Conservation (phyloP, 2,797 vertebrate species). For the Vireo griseus region DNA sequence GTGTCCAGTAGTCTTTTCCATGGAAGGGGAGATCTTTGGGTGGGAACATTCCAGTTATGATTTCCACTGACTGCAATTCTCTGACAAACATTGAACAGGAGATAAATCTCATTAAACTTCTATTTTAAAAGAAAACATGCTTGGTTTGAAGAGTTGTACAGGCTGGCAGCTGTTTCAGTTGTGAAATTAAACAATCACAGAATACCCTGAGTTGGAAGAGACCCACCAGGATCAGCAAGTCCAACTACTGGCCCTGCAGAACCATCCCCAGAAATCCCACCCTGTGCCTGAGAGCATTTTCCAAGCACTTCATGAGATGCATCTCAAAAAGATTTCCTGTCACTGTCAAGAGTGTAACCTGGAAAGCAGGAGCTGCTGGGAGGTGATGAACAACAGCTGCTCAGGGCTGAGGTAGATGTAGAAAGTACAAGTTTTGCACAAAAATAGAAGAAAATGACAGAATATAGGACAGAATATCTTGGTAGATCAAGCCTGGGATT, state of each 20-base stretch:
- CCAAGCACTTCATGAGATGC: fast-evolving
- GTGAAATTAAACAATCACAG: neutral
- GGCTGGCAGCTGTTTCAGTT: neutral
- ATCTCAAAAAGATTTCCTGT: neutral
- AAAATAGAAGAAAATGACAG: neutral
- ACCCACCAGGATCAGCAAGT: neutral
- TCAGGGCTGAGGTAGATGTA: neutral
- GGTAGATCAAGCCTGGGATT: neutral
- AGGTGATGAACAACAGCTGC: neutral
- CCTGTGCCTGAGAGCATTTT: neutral
- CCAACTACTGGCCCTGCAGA: neutral
- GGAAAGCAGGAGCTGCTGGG: neutral
- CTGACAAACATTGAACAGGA: neutral
- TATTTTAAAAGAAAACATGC: neutral
- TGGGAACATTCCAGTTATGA: neutral
- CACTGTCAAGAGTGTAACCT: neutral
- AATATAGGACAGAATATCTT: neutral
- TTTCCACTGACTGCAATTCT: neutral
- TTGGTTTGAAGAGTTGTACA: neutral
- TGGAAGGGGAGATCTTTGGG: neutral
- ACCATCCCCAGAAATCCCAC: neutral
- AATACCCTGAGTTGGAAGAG: neutral
- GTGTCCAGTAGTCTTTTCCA: neutral
- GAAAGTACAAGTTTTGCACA: neutral
- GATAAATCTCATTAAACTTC: neutral